Base-by-base conservation (phyloP, 2,888 invertebrate genomes). In the Horisme vitalbata region DNA sequence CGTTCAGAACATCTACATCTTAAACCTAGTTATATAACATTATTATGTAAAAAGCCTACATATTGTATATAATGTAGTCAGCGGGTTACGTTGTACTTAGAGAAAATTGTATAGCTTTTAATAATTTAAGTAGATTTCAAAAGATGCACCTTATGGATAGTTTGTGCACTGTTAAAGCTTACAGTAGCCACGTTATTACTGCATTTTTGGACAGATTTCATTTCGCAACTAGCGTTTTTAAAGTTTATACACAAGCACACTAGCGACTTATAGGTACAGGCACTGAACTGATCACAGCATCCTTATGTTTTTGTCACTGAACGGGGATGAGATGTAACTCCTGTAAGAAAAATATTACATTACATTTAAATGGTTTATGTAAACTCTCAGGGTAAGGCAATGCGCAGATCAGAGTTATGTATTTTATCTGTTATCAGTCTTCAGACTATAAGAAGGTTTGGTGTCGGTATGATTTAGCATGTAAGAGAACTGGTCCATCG, bases 261-360 rank as follows among this genome's bases (percentile, higher is more conserved):
- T 30, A 35, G 35, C 35, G 38, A 39, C 34, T 24, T 31, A 20
- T 18, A 31, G 38, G 39, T 38, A 35, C 11, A 39, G 39, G 44
- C 49, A 49, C 49, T 44, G 45, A 27, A 26, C 37, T 20, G 58
- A 76, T 91, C 84, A 92, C 83, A 92, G 81, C 90, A 92, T 91
- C 76, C 91, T 86, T 80, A 92, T 87, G 71, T 92, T 92, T 77
- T 91, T 93, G 82, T 93, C 92, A 52, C 92, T 90, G 78, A 90
- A 91, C 49, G 93, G 93, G 66, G 92, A 93, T 69, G 91, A 90
- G 79, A 93, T 93, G 90, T 93, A 93, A 61, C 91, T 90, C 79
- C 93, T 93, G 91, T 21, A 90, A 91, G 66, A 68, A 18, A 43
- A 60, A 66, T 57, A 53, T 43, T 54, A 34, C 18, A 10, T 13